phyloP scores from a whole-genome alignment of 2,888 invertebrate genomes.

The Danaus chrysippus region DNA sequence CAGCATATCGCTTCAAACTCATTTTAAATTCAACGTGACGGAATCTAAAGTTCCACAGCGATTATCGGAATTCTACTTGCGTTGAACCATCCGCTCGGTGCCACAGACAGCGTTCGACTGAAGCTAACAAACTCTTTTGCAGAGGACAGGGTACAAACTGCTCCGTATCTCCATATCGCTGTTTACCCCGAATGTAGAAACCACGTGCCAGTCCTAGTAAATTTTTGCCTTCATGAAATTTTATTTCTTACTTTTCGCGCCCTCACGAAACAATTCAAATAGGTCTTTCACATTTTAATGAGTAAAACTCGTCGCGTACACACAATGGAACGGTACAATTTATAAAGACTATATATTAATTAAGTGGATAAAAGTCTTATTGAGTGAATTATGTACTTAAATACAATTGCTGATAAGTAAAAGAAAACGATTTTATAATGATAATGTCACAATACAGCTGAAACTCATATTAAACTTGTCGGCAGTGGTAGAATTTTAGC shows the following conservation, averaged over 20 bases:
- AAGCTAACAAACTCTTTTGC: conserved; percentile 44
- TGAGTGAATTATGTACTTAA: no score
- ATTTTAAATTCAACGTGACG: conserved; percentile 57
- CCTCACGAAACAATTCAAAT: neutral
- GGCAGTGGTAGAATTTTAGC: conserved; percentile 53
- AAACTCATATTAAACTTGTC: conserved; percentile 61
- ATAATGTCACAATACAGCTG: conserved; percentile 41
- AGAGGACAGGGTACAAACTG: conserved; percentile 62
- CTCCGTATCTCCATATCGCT: conserved; percentile 62
- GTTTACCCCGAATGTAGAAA: conserved; percentile 56
- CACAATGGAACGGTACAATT: no score
- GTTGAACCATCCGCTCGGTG: conserved; percentile 45
- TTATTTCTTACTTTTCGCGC: conserved; percentile 57
- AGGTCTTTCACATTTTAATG: neutral
- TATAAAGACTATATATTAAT: no score
- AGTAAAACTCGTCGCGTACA: no score
- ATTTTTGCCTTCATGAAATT: conserved; percentile 59
- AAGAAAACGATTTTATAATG: conserved; percentile 40
- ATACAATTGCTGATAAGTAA: conserved; percentile 1
- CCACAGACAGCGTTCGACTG: conserved; percentile 57
- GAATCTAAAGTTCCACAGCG: conserved; percentile 56
- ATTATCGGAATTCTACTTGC: conserved; percentile 8
- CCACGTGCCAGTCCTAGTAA: conserved; percentile 70
- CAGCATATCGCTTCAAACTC: conserved; percentile 63
- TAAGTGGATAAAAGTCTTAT: no score